phyloP scores from a whole-genome alignment of 2,113 vertebrate genomes.

The Heterochromis multidens region DNA sequence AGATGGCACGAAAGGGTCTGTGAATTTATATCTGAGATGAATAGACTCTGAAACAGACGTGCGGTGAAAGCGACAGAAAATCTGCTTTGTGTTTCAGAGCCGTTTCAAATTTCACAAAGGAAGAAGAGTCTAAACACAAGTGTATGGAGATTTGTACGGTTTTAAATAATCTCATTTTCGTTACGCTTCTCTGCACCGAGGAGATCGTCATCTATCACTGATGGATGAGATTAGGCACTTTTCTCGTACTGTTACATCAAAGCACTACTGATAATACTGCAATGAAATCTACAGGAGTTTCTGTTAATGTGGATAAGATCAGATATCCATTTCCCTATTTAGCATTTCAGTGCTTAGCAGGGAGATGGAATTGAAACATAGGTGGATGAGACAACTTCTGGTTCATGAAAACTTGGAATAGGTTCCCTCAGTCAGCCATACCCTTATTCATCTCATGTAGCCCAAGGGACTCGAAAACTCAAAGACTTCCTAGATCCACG shows the following conservation, averaged over 20 bases:
- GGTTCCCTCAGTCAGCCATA: too few relatives aligned
- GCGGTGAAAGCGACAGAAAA: not conserved
- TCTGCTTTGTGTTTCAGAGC: not conserved
- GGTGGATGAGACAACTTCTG: not conserved
- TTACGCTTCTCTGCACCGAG: not conserved
- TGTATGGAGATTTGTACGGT: not conserved
- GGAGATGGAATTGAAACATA: not conserved
- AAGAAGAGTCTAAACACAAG: not conserved
- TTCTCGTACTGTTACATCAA: not conserved
- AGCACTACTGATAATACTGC: not conserved
- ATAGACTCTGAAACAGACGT: not conserved
- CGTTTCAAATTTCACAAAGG: not conserved
- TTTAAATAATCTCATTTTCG: not conserved
- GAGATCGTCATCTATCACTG: conserved; percentile 5
- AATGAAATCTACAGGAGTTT: not conserved
- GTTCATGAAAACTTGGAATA: not conserved
- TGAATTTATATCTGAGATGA: not conserved
- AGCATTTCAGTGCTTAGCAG: not conserved
- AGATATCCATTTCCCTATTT: not conserved
- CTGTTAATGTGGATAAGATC: not conserved
- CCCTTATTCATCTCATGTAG: too few relatives aligned
- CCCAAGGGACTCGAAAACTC: too few relatives aligned
- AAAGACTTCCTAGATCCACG: not conserved
- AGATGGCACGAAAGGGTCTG: not conserved
- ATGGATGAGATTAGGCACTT: conserved; percentile 1